Evolutionary conservation across 2,888 invertebrate genomes (phyloP).

Genomic region (Pherbina coryleti): DNA sequence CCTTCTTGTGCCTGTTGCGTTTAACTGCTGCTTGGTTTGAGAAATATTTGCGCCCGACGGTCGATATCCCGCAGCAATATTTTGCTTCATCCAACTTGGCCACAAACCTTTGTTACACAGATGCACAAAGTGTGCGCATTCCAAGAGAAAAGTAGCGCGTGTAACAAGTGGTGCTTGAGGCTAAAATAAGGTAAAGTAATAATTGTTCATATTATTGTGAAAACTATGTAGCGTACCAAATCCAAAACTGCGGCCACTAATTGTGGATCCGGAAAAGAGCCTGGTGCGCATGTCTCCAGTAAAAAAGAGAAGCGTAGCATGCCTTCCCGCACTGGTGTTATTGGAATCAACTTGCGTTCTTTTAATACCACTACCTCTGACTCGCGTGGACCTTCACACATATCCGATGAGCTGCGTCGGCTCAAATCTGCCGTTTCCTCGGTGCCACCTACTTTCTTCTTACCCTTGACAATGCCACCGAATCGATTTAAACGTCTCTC

Average conservation of each 20-base stretch:
- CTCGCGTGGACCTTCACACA: constrained; percentile 83
- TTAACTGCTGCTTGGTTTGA: constrained; percentile 68
- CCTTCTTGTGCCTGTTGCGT: constrained; percentile 75
- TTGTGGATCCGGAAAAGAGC: constrained; percentile 95
- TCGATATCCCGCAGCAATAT: constrained; percentile 78
- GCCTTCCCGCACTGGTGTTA: constrained; percentile 85
- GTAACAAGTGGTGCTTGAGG: constrained; percentile 95
- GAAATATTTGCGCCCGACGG: constrained; percentile 75
- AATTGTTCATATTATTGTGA: neutral
- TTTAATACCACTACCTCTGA: constrained; percentile 90
- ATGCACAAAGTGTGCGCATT: constrained; percentile 97
- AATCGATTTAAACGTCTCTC: constrained; percentile 90
- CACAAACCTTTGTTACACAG: constrained; percentile 98
- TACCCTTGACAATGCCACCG: constrained; percentile 85
- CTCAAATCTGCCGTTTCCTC: constrained; percentile 88
- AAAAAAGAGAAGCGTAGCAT: constrained; percentile 91
- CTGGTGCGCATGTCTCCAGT: constrained; percentile 95
- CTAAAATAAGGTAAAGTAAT: constrained; percentile 69
- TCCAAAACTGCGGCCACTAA: constrained; percentile 94
- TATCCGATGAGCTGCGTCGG: constrained; percentile 85
- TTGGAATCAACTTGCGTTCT: constrained; percentile 87
- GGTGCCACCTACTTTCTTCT: constrained; percentile 88
- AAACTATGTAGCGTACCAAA: constrained; percentile 75
- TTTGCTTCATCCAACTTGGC: constrained; percentile 98
- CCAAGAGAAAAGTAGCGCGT: constrained; percentile 90